These are phyloP conservation scores for Epinephelus cyanopodus DNA, from an alignment of 2,113 vertebrate species.

Conservation along the genomic window DNA sequence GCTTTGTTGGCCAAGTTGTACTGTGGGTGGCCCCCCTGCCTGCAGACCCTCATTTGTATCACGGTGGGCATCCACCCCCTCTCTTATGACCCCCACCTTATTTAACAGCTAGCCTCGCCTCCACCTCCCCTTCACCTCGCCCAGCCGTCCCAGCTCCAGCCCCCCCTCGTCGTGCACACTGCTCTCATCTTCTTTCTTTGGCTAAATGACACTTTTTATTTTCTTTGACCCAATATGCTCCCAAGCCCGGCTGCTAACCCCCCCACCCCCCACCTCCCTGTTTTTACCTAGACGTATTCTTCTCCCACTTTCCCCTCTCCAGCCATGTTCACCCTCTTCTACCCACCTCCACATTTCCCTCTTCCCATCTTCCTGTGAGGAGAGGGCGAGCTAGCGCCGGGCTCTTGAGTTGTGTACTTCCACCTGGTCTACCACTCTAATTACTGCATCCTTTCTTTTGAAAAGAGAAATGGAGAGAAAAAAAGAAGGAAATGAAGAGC, in stretches of 20 bases:
- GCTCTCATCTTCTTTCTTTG: conserved; percentile 79
- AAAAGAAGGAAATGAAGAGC: conserved; percentile 63
- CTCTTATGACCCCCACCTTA: conserved; percentile 77
- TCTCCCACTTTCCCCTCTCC: conserved; percentile 70
- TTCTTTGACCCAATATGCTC: conserved; percentile 79
- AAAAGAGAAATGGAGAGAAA: conserved; percentile 49
- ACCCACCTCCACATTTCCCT: conserved; percentile 67
- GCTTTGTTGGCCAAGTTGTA: conserved; percentile 92
- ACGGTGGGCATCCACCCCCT: conserved; percentile 87
- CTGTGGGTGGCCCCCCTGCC: conserved; percentile 91
- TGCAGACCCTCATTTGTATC: conserved; percentile 93
- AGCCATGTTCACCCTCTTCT: conserved; percentile 66
- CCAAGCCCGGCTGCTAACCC: conserved; percentile 52
- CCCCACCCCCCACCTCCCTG: conserved; percentile 44
- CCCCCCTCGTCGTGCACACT: conserved; percentile 48
- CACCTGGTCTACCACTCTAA: conserved; percentile 82
- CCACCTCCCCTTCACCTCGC: conserved; percentile 72
- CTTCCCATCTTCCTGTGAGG: conserved; percentile 71
- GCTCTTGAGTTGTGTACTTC: conserved; percentile 82
- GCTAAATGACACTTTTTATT: conserved; percentile 83
- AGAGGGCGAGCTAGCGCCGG: conserved; percentile 76
- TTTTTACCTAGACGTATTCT: conserved; percentile 67
- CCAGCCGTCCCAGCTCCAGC: conserved; percentile 44
- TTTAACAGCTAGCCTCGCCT: conserved; percentile 91
- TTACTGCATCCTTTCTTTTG: conserved; percentile 79